These are phyloP conservation scores for Sphenodon punctatus DNA, from an alignment of 2,797 vertebrate genomes.

Conservation along the genomic window DNA sequence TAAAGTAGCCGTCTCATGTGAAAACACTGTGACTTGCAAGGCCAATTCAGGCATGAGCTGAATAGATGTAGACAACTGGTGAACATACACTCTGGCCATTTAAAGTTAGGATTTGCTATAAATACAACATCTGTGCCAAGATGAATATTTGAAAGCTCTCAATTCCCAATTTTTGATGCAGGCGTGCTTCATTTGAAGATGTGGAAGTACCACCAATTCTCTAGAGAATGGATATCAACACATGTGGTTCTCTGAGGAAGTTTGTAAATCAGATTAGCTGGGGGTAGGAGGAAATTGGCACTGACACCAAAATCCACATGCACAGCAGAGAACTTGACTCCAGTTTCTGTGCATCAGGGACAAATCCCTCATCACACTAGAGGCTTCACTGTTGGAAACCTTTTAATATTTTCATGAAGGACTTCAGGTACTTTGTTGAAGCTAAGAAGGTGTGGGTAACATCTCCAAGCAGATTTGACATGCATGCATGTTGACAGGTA, in stretches of 20 bases:
- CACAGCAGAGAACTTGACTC: background rate
- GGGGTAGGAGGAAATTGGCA: no score
- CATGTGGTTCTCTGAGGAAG: no score
- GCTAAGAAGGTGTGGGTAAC: background rate
- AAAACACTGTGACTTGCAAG: background rate
- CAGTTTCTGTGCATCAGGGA: background rate
- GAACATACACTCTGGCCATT: accelerated
- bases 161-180: background rate
- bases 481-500: background rate
- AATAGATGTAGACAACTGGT: background rate
- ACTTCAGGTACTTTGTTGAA: background rate
- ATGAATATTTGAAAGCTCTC: background rate
- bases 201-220: background rate
- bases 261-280: no score
- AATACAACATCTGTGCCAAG: background rate
- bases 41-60: background rate
- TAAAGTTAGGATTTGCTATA: background rate
- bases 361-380: background rate
- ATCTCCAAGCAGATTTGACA: background rate
- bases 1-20: accelerated
- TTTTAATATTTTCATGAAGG: background rate
- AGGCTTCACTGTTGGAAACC: background rate
- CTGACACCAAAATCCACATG: background rate
- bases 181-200: background rate
- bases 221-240: background rate